These are phyloP conservation scores for Arremon aurantiirostris DNA, from an alignment of 2,797 vertebrate genomes.

Conservation along the genomic window DNA sequence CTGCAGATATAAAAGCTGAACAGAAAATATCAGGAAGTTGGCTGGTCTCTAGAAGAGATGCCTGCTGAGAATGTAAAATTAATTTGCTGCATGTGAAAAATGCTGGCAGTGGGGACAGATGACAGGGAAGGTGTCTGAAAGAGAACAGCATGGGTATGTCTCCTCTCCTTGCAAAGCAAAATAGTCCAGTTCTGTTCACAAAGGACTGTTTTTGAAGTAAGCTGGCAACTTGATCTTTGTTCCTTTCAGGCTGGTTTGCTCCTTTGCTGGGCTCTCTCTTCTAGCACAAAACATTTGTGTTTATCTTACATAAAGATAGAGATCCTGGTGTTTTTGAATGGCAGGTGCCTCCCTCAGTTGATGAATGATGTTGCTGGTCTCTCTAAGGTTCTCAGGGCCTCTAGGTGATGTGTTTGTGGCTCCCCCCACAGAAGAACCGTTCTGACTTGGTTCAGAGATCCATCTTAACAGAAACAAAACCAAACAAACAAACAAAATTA, in stretches of 20 bases:
- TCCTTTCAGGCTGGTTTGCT: not conserved
- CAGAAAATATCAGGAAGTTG: conserved; percentile 48
- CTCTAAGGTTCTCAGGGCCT: not conserved
- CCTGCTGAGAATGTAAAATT: conserved; percentile 59
- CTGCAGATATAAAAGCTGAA: conserved; percentile 50
- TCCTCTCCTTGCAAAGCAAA: not conserved
- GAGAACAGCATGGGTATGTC: not conserved
- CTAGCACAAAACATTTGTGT: not conserved
- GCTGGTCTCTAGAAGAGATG: conserved; percentile 48
- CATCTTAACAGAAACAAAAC: not conserved
- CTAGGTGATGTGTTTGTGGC: fast-evolving
- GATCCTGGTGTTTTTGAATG: not conserved
- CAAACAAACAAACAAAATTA: not conserved
- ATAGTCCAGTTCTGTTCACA: not conserved
- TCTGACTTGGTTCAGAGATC: not conserved
- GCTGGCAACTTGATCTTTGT: not conserved
- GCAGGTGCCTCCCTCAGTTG: not conserved
- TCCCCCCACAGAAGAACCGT: not conserved
- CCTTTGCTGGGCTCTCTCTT: not conserved
- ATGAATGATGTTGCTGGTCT: not conserved
- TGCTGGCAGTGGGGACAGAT: conserved; percentile 41
- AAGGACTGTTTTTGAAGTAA: not conserved
- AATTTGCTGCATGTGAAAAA: conserved; percentile 55
- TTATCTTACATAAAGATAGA: not conserved
- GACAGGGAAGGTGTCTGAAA: conserved; percentile 31